Evolutionary conservation across 2,113 vertebrate genomes (phyloP).

Genomic region (Loxodonta africana): DNA sequence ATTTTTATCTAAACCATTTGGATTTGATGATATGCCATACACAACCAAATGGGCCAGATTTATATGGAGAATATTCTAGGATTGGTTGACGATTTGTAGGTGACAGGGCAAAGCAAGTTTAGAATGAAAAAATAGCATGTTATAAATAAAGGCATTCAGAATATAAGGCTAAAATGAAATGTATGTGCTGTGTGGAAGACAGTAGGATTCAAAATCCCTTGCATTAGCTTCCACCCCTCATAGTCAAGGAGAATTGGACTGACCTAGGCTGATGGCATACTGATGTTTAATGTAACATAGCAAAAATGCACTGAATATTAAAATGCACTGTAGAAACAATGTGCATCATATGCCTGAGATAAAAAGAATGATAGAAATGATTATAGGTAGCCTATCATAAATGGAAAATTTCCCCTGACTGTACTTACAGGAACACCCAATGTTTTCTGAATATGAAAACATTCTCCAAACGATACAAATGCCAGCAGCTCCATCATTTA

Average conservation of each 20-base stretch:
- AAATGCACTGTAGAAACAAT: constrained; percentile 40
- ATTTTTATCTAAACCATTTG: constrained; percentile 15
- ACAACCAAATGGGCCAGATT: constrained; percentile 41
- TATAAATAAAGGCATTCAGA: constrained; percentile 26
- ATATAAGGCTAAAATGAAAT: not conserved
- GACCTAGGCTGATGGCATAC: not conserved
- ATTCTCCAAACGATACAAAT: constrained; percentile 44
- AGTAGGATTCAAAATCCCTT: not conserved
- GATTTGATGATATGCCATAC: constrained; percentile 33
- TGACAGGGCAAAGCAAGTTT: not conserved
- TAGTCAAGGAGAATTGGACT: not conserved
- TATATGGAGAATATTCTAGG: not conserved
- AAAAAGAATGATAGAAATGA: constrained; percentile 16
- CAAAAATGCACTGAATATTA: constrained; percentile 24
- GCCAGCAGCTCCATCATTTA: not conserved
- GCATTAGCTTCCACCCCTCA: not conserved
- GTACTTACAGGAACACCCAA: constrained; percentile 1
- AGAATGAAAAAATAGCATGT: not conserved
- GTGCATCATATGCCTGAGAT: not conserved
- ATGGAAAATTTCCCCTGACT: constrained; percentile 45
- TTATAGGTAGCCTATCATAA: constrained; percentile 4
- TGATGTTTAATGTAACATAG: constrained; percentile 43
- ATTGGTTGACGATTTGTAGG: not conserved
- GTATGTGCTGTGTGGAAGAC: not conserved
- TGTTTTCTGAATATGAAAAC: not conserved